Evolutionary conservation across 2,888 invertebrate species (phyloP).

Genomic region (Notodonta dromedarius): DNA sequence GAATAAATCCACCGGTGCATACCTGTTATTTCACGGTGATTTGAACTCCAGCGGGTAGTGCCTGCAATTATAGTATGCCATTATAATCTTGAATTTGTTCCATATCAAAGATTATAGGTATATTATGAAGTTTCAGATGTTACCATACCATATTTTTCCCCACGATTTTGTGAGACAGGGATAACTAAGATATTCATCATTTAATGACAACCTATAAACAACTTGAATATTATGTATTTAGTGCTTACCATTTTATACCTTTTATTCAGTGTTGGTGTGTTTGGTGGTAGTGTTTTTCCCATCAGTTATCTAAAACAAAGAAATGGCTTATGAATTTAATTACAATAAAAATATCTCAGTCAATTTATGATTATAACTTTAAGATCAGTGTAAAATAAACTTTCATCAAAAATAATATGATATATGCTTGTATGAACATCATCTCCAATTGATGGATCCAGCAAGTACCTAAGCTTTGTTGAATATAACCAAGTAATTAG

Average conservation of each 20-base stretch:
- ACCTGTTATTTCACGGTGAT: background rate
- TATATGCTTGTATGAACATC: constrained; percentile 62
- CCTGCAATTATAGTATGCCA: too few species aligned
- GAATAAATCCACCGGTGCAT: background rate
- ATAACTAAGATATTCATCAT: constrained; percentile 69
- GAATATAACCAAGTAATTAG: too few species aligned
- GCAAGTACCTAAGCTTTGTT: too few species aligned
- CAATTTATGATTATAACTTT: background rate
- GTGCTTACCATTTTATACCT: too few species aligned
- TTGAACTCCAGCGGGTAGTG: background rate
- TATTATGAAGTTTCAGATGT: constrained; percentile 43
- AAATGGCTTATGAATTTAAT: too few species aligned
- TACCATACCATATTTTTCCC: constrained; percentile 69
- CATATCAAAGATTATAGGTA: background rate
- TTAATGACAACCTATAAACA: background rate
- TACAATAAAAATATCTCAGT: background rate
- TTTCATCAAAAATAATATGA: constrained; percentile 51
- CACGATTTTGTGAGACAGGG: constrained; percentile 68
- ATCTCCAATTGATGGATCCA: constrained; percentile 33
- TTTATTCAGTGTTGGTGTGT: too few species aligned
- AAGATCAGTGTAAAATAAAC: constrained; percentile 39
- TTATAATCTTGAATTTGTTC: too few species aligned
- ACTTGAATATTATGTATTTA: too few species aligned
- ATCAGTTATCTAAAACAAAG: too few species aligned
- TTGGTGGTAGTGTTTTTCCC: too few species aligned